Conservation (phyloP, 2,888 invertebrate species). For the Magallana nippona region DNA sequence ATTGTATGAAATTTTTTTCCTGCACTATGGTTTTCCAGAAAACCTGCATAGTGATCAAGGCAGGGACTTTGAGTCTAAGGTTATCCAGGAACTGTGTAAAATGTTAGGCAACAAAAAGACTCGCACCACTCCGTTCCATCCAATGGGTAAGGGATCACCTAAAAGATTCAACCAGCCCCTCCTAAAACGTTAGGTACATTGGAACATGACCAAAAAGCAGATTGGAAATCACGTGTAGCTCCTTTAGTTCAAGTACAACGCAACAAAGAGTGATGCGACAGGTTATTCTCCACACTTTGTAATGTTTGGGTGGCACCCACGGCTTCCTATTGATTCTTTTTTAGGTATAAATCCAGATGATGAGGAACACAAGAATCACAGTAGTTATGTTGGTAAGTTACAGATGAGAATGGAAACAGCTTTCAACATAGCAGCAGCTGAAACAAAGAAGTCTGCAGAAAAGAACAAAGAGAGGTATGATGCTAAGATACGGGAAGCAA, state of each 20-base stretch:
- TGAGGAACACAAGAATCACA: background rate
- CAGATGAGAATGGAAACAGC: background rate
- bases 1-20: constrained; percentile 48
- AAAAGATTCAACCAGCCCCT: no score
- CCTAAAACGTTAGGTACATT: constrained; percentile 56
- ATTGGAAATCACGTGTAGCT: constrained; percentile 45
- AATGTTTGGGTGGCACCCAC: constrained; percentile 49
- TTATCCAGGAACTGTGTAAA: constrained; percentile 51
- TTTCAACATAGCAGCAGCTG: background rate
- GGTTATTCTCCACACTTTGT: constrained; percentile 47
- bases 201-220: constrained; percentile 39
- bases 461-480: constrained; percentile 26
- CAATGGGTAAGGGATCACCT: constrained; percentile 48
- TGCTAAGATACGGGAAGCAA: no score
- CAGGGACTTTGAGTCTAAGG: constrained; percentile 48
- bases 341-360: background rate
- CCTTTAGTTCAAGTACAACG: constrained; percentile 51
- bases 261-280: constrained; percentile 48
- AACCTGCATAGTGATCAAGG: constrained; percentile 50
- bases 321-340: constrained; percentile 42
- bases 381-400: background rate
- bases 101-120: constrained; percentile 44
- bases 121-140: constrained; percentile 51
- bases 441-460: background rate
- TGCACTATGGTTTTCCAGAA: constrained; percentile 52